Base-by-base conservation (phyloP, 2,888 invertebrate species). In the Amiota mariae region DNA sequence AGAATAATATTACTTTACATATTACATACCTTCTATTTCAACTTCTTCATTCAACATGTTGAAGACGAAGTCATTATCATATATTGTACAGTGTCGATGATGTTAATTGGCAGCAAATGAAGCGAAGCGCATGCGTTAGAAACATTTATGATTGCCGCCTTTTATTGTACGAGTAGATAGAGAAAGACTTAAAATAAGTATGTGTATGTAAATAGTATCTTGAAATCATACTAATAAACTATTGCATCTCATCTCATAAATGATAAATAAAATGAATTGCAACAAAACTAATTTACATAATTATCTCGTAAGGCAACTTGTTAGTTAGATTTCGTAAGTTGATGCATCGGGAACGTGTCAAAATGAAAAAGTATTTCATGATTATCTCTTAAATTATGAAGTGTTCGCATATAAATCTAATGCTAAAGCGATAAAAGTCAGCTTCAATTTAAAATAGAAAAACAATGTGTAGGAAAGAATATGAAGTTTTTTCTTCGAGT, bases 321-420 rank as follows among this genome's bases (percentile, higher is more conserved):
- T 79, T 85, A 78, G 83, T 78, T 80, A 79, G n/a, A n/a, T n/a
- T n/a, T n/a, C n/a, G n/a, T n/a, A n/a, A n/a, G 76, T 78, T 82
- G 76, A 73, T 82, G 83, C 76, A 76, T 77, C 74, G 74, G 82
- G 78, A 85, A 86, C 80, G 80, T 82, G 82, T 80, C 83, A 82
- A 87, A 87, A 86, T 85, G 86, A 87, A 87, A 36, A 87, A 86
- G 82, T 86, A 85, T 86, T 87, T 84, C 87, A 86, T 87, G 87
- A 87, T 85, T 82, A 83, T 82, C 79, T 80, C 84, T 86, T 87
- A 86, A 87, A 86, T 86, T 85, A 83, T 76, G 73, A 75, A 78
- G 79, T 72, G 71, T 68, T 36, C 6, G 36, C 78, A 79, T 84
- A 84, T 85, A 84, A 87, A 84, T 84, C 85, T 80, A 36, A 20